Evolutionary conservation across 23 tunicate genomes (phyloP).

Genomic region (Halocynthia aurantium): DNA sequence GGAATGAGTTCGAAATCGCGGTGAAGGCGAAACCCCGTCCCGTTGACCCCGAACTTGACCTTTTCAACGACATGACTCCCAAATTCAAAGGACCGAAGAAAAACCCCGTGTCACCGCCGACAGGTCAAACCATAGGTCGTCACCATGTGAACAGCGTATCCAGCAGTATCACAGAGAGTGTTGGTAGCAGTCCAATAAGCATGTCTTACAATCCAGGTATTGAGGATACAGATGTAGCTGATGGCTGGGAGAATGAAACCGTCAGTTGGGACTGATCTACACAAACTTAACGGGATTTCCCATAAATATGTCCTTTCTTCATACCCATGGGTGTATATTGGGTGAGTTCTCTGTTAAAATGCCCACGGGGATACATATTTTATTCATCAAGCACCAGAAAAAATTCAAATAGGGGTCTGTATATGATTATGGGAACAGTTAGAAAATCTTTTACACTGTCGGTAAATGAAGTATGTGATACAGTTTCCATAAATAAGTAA

Average conservation of each 20-base stretch:
- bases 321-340: too few relatives aligned
- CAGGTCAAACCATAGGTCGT: too few relatives aligned
- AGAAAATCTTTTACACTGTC: too few relatives aligned
- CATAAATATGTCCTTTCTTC: too few relatives aligned
- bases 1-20: slow-evolving; percentile 58
- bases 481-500: too few relatives aligned
- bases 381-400: too few relatives aligned
- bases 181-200: slow-evolving; percentile 14
- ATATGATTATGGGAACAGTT: too few relatives aligned
- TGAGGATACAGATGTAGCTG: slow-evolving; percentile 13
- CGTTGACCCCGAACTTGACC: slow-evolving; percentile 13
- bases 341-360: too few relatives aligned
- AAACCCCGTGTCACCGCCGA: not conserved
- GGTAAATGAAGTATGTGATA: too few relatives aligned
- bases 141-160: not conserved
- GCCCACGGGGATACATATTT: too few relatives aligned
- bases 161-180: not conserved
- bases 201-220: slow-evolving; percentile 4
- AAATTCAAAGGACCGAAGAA: slow-evolving; percentile 2
- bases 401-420: too few relatives aligned
- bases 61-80: slow-evolving; percentile 81
- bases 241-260: slow-evolving; percentile 13
- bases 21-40: slow-evolving; percentile 11
- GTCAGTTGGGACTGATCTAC: slow-evolving; percentile 2
- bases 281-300: too few relatives aligned